These are phyloP conservation scores for Gymnocypris eckloni DNA, from an alignment of 2,797 vertebrate genomes.

Conservation along the genomic window DNA sequence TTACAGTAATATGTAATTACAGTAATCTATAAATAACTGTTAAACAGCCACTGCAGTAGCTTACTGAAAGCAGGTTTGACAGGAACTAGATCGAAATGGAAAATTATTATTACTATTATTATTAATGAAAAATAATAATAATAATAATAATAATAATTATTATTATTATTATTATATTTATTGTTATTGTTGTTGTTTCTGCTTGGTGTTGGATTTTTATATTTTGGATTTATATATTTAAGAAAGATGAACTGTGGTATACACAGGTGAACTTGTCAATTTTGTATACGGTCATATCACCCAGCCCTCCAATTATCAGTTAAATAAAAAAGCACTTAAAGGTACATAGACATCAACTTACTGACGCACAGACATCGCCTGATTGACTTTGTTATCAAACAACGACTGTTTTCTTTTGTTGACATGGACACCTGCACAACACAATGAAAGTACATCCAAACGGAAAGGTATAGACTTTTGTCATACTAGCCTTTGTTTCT, in stretches of 20 bases:
- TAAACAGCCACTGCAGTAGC: not conserved
- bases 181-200: not conserved
- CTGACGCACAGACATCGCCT: not conserved
- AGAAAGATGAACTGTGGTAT: no score
- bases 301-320: not conserved
- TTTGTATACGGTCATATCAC: not conserved
- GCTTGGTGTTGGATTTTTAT: not conserved
- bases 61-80: not conserved
- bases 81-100: not conserved
- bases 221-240: not conserved
- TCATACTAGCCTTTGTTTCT: slow-evolving; percentile 1
- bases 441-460: slow-evolving; percentile 19
- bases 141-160: not conserved
- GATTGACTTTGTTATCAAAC: slow-evolving; percentile 4
- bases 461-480: not conserved
- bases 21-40: slow-evolving; percentile 4
- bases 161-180: not conserved
- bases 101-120: not conserved
- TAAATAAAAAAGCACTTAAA: slow-evolving; percentile 9
- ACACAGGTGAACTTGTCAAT: not conserved
- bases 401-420: slow-evolving; percentile 17
- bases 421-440: slow-evolving; percentile 34
- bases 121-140: not conserved
- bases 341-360: not conserved
- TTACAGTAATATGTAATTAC: not conserved